phyloP scores from a whole-genome alignment of 2,888 invertebrate species.

The Metopia argyrocephala region DNA sequence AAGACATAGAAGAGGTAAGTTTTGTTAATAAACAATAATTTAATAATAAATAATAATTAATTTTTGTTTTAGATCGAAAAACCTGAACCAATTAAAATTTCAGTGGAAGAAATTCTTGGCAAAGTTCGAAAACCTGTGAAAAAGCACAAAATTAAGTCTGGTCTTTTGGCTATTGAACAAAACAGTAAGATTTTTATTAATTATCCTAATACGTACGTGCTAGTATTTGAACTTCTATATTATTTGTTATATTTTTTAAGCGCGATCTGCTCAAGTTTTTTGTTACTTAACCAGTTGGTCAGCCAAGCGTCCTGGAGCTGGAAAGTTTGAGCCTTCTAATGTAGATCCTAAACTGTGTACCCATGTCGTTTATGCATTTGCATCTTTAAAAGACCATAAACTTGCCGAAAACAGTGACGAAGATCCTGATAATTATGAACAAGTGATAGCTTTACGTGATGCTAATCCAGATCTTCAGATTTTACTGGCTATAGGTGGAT shows the following conservation, averaged over 20 bases:
- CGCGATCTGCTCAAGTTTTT: constrained; percentile 90
- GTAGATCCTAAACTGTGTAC: constrained; percentile 94
- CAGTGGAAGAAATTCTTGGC: constrained; percentile 85
- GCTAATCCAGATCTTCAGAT: constrained; percentile 93
- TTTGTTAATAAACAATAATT: neutral
- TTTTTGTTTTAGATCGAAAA: constrained; percentile 82
- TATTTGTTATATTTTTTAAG: constrained; percentile 79
- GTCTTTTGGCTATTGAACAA: constrained; percentile 80
- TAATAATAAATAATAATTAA: neutral
- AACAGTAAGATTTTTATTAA: constrained; percentile 81
- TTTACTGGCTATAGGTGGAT: constrained; percentile 93
- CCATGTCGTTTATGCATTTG: constrained; percentile 96
- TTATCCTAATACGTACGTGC: neutral
- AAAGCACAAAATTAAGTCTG: constrained; percentile 81
- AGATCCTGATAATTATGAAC: constrained; percentile 91
- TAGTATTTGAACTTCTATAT: neutral
- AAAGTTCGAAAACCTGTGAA: constrained; percentile 83
- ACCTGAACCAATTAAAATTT: constrained; percentile 87
- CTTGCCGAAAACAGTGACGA: constrained; percentile 89
- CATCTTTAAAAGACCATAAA: constrained; percentile 91
- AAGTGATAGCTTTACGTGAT: constrained; percentile 90
- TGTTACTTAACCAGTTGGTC: constrained; percentile 99
- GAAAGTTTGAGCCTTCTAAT: constrained; percentile 93
- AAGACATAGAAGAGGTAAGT: constrained; percentile 74
- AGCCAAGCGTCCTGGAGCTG: constrained; percentile 91